A percentile compares a stretch with the other conserved stretches of the same genome.
These are phyloP conservation scores for Ostrea denselamellosa DNA, from an alignment of 1,140 invertebrate species.

Conservation along the genomic window DNA sequence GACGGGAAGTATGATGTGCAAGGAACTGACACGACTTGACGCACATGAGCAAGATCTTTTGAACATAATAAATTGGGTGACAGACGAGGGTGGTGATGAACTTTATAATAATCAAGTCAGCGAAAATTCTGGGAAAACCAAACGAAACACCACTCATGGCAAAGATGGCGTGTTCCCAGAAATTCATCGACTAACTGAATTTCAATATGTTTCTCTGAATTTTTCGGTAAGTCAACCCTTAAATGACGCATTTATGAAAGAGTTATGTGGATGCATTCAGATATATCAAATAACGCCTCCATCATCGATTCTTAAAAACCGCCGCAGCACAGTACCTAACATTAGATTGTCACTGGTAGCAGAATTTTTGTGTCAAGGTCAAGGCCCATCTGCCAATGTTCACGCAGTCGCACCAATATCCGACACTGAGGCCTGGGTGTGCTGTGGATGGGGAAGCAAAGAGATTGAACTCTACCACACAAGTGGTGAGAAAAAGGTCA, in stretches of 20 bases:
- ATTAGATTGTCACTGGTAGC: neutral
- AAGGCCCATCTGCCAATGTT: conserved; percentile 40
- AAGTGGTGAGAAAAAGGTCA: conserved; percentile 48
- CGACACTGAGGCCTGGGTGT: conserved; percentile 57
- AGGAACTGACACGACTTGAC: conserved; percentile 30
- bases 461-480: conserved; percentile 51
- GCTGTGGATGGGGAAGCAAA: conserved; percentile 61
- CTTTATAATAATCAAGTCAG: neutral
- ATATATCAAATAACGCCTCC: conserved; percentile 3
- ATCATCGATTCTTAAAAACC: neutral
- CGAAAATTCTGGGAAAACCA: neutral
- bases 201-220: conserved; percentile 9
- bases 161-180: neutral
- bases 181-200: conserved; percentile 11
- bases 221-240: neutral
- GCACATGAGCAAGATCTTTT: conserved; percentile 1
- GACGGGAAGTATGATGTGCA: neutral
- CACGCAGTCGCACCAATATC: conserved; percentile 57
- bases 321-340: neutral
- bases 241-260: neutral
- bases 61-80: conserved; percentile 21
- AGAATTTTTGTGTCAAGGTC: conserved; percentile 42
- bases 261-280: neutral
- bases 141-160: neutral
- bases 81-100: neutral